A percentile compares a stretch with the other conserved stretches of the same genome.
These are phyloP conservation scores for Panagrolaimus sp. DNA, from an alignment of 1,140 invertebrate species.

Conservation along the genomic window DNA sequence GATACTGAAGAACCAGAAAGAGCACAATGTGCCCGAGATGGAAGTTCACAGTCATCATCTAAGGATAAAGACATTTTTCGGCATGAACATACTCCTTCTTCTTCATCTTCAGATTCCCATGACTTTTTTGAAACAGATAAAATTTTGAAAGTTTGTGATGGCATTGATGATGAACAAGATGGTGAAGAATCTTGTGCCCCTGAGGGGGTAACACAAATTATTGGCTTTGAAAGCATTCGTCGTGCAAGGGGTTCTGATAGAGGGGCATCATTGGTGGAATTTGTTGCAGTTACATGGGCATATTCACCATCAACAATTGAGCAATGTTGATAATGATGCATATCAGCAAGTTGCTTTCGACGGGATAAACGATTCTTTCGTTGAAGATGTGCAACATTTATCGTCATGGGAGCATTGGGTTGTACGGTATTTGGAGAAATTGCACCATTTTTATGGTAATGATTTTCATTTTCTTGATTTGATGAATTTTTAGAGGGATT, in stretches of 20 bases:
- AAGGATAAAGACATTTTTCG: no score
- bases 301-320: not conserved
- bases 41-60: no score
- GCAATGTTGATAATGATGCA: not conserved
- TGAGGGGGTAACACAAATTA: not conserved
- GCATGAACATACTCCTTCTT: not conserved
- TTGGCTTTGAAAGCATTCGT: not conserved
- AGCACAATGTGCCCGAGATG: no score
- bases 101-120: not conserved
- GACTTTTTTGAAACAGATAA: not conserved
- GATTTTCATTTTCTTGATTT: not conserved
- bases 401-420: not conserved
- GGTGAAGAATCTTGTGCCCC: not conserved
- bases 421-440: not conserved
- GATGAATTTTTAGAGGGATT: not conserved
- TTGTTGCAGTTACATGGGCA: not conserved
- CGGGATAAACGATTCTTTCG: not conserved
- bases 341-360: not conserved
- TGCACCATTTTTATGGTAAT: not conserved
- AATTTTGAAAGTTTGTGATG: constrained; percentile 17
- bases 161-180: not conserved
- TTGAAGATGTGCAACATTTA: not conserved
- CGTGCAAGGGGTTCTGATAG: not conserved
- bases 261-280: not conserved
- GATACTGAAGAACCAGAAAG: no score